Evolutionary conservation across 1,140 invertebrate species (phyloP).

Genomic region (Drosophila ohnishii): DNA sequence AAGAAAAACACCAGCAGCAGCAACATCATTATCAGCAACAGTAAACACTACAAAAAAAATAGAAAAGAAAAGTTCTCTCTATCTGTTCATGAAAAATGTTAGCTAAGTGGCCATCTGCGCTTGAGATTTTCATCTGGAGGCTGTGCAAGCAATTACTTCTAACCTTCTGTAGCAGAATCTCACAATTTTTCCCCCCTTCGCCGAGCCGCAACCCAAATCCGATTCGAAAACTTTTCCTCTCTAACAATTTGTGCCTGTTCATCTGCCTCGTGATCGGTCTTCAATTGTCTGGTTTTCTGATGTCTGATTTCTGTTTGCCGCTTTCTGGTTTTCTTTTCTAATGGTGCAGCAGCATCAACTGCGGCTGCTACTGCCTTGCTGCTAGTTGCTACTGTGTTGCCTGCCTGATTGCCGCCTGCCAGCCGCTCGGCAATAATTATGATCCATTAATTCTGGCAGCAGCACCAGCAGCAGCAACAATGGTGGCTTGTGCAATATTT

Average conservation of each 20-base stretch:
- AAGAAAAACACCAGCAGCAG: conserved; percentile 37
- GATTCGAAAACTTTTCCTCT: conserved; percentile 49
- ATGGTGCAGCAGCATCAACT: conserved; percentile 39
- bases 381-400: conserved; percentile 37
- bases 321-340: conserved; percentile 72
- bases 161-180: conserved; percentile 30
- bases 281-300: conserved; percentile 46
- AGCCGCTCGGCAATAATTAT: conserved; percentile 67
- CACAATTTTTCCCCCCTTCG: conserved; percentile 23
- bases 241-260: conserved; percentile 36
- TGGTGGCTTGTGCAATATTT: conserved; percentile 75
- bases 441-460: conserved; percentile 77
- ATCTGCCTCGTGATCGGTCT: conserved; percentile 50
- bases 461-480: conserved; percentile 37
- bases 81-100: conserved; percentile 18
- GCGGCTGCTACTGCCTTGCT: conserved; percentile 31
- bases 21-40: conserved; percentile 24
- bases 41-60: conserved; percentile 5
- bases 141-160: conserved; percentile 29
- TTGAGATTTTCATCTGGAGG: conserved; percentile 22
- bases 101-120: conserved; percentile 35
- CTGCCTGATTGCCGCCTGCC: conserved; percentile 34
- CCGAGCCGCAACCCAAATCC: conserved; percentile 32
- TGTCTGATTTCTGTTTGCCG: conserved; percentile 9
- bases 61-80: conserved; percentile 62